Percentiles rank a stretch among this genome's conserved stretches.
These are phyloP conservation scores for Drosophila yooni DNA, from an alignment of 2,888 invertebrate genomes.

Conservation along the genomic window DNA sequence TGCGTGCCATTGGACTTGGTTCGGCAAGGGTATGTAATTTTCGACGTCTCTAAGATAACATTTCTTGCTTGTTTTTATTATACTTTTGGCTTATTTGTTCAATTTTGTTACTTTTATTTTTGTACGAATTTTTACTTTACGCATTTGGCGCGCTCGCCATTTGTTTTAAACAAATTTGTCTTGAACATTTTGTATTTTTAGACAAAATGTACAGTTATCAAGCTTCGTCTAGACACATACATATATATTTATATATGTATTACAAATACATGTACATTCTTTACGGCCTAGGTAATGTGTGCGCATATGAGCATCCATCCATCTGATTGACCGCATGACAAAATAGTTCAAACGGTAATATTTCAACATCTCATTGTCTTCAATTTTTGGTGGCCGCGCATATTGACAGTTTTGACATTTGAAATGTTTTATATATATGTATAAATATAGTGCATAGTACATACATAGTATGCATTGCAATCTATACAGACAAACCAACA, in stretches of 20 bases:
- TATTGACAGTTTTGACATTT: constrained; percentile 78
- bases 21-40: neutral
- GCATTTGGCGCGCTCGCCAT: constrained; percentile 47
- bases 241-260: neutral
- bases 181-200: constrained; percentile 70
- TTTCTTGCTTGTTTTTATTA: constrained; percentile 13
- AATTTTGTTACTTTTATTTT: constrained; percentile 12
- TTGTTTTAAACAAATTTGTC: constrained; percentile 71
- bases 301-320: constrained; percentile 26
- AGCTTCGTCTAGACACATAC: constrained; percentile 33
- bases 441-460: constrained; percentile 8
- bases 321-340: constrained; percentile 42
- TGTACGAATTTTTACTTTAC: constrained; percentile 31
- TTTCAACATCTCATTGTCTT: constrained; percentile 63
- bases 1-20: neutral
- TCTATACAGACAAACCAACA: constrained; percentile 17
- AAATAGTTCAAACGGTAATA: constrained; percentile 42
- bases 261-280: constrained; percentile 17
- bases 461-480: constrained; percentile 6
- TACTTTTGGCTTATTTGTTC: constrained; percentile 21
- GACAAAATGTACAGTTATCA: constrained; percentile 59
- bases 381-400: constrained; percentile 25
- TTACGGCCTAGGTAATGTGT: constrained; percentile 41
- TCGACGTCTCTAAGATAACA: neutral
- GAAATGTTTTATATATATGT: constrained; percentile 37